These are phyloP conservation scores for Sebastes schlegelii DNA, from an alignment of 2,113 vertebrate genomes.

Conservation along the genomic window DNA sequence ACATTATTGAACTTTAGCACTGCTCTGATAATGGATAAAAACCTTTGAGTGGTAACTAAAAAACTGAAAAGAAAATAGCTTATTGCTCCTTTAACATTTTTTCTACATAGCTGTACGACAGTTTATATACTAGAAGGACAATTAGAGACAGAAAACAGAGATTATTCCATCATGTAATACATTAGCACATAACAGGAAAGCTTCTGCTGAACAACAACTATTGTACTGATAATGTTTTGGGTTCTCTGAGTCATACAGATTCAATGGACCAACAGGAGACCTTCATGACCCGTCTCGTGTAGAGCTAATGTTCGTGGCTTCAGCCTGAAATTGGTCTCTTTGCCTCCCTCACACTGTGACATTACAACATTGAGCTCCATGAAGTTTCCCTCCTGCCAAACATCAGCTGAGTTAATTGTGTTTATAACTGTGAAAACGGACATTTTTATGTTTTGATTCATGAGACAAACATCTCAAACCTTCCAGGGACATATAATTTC, in stretches of 20 bases:
- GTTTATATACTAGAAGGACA: background rate
- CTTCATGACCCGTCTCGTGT: background rate
- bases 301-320: background rate
- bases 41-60: no score
- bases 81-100: background rate
- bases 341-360: background rate
- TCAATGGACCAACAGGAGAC: background rate
- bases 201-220: constrained; percentile 3
- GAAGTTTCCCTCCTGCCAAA: background rate
- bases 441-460: constrained; percentile 15
- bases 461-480: constrained; percentile 15
- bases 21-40: no score
- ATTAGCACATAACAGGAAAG: constrained; percentile 19
- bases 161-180: background rate
- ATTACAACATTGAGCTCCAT: background rate
- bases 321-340: background rate
- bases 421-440: background rate
- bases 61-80: no score
- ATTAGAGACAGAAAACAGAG: background rate
- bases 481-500: background rate
- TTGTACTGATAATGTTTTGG: background rate
- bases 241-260: constrained; percentile 31
- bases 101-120: background rate
- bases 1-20: no score
- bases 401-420: constrained; percentile 15